Conservation (phyloP, 1,140 invertebrate species). For the Trachymyrmex cornetzi region DNA sequence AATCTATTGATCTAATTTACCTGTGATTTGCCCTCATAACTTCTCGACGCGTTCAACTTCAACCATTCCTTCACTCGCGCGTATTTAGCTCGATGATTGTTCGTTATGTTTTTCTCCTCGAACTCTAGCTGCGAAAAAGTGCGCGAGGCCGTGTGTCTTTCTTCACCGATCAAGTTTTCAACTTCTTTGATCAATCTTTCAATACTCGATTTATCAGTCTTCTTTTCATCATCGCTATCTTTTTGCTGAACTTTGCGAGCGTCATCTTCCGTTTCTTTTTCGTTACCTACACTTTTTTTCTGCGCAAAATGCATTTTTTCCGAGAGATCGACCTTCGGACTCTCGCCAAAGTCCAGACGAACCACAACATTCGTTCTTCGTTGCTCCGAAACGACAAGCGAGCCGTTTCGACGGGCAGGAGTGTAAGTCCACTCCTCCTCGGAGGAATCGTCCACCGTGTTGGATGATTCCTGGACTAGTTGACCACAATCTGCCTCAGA, state of each 20-base stretch:
- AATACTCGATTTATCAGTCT: constrained; percentile 86
- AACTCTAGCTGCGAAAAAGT: constrained; percentile 87
- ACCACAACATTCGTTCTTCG: constrained; percentile 78
- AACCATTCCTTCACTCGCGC: constrained; percentile 91
- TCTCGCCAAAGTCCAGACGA: constrained; percentile 79
- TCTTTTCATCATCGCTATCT: constrained; percentile 85
- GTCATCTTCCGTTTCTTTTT: constrained; percentile 42
- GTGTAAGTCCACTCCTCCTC: constrained; percentile 92
- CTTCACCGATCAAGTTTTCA: constrained; percentile 90
- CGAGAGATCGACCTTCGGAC: constrained; percentile 66
- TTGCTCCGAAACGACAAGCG: constrained; percentile 61
- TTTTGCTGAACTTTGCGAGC: constrained; percentile 42
- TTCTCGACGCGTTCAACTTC: constrained; percentile 83
- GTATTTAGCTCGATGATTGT: constrained; percentile 88
- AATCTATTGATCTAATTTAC: constrained; percentile 66
- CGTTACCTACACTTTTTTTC: constrained; percentile 21
- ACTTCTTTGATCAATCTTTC: constrained; percentile 90
- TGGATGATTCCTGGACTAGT: constrained; percentile 71
- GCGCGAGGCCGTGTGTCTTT: constrained; percentile 83
- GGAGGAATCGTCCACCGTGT: constrained; percentile 88
- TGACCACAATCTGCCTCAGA: constrained; percentile 88
- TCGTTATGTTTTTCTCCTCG: constrained; percentile 84
- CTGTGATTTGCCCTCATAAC: constrained; percentile 79
- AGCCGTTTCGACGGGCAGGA: constrained; percentile 81
- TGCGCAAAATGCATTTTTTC: constrained; percentile 53